A percentile compares a stretch with the other conserved stretches of the same genome.
These are phyloP conservation scores for Myotis brandtii DNA, from an alignment of 2,113 vertebrate genomes.

Conservation along the genomic window DNA sequence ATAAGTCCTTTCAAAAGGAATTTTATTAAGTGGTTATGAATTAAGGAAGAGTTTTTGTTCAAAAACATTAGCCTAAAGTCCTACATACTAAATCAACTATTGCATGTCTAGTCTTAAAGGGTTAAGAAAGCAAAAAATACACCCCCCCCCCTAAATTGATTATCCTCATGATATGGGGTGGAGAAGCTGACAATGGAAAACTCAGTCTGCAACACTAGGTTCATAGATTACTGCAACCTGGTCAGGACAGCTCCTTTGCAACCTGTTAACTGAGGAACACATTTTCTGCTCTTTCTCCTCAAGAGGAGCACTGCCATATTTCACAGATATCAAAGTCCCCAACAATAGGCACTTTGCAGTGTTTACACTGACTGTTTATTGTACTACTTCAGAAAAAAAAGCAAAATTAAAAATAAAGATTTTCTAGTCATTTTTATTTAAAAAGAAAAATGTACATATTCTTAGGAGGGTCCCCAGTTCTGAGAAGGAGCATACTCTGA, in stretches of 20 bases:
- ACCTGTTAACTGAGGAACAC: neutral
- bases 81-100: neutral
- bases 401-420: slow-evolving; percentile 36
- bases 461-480: neutral
- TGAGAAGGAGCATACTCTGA: slow-evolving; percentile 38
- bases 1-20: slow-evolving; percentile 8
- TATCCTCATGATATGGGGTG: accelerated
- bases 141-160: neutral
- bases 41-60: neutral
- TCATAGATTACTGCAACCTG: neutral
- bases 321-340: neutral
- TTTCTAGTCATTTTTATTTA: slow-evolving; percentile 67
- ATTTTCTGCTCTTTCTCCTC: neutral
- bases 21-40: neutral
- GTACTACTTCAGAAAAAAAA: neutral
- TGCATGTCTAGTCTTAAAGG: slow-evolving; percentile 4
- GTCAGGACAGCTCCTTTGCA: accelerated
- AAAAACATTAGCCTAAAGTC: slow-evolving; percentile 15
- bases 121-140: slow-evolving; percentile 5
- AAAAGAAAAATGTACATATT: slow-evolving; percentile 40
- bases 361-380: slow-evolving; percentile 7
- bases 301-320: neutral
- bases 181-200: neutral
- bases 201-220: neutral
- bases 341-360: neutral